phyloP scores from a whole-genome alignment of 2,113 vertebrate species.

The Colistium nudipinnis region DNA sequence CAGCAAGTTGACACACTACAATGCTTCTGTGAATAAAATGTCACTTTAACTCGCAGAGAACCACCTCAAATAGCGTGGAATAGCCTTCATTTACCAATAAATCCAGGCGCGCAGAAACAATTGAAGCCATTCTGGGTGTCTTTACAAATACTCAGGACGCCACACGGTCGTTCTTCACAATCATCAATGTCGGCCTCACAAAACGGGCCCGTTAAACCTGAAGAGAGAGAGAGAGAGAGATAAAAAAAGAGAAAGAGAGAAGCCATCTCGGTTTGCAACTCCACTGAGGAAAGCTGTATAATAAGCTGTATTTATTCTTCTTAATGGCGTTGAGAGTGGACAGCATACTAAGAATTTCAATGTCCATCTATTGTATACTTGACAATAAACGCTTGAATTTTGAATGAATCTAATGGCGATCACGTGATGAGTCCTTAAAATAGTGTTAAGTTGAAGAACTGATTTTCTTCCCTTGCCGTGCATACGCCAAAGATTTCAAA shows the following conservation, averaged over 20 bases:
- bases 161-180: slow-evolving; percentile 82
- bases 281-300: too few relatives aligned
- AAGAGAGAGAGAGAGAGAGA: slow-evolving; percentile 33
- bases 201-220: slow-evolving; percentile 83
- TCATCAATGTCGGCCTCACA: slow-evolving; percentile 79
- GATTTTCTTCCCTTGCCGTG: neutral
- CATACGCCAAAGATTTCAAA: too few relatives aligned
- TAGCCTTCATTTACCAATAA: slow-evolving; percentile 80
- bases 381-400: too few relatives aligned
- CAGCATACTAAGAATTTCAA: too few relatives aligned
- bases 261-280: neutral
- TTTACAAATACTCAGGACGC: slow-evolving; percentile 82
- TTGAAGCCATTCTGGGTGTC: slow-evolving; percentile 74
- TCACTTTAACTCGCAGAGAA: slow-evolving; percentile 37
- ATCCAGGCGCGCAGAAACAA: slow-evolving; percentile 89
- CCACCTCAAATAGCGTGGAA: slow-evolving; percentile 14
- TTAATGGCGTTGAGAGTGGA: too few relatives aligned
- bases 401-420: too few relatives aligned
- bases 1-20: slow-evolving; percentile 23
- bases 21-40: slow-evolving; percentile 32
- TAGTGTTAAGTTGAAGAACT: neutral
- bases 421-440: too few relatives aligned
- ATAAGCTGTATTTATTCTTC: too few relatives aligned
- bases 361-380: too few relatives aligned
- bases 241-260: slow-evolving; percentile 44